These are phyloP conservation scores for Syngnathus typhle DNA, from an alignment of 2,113 vertebrate species.

Conservation along the genomic window DNA sequence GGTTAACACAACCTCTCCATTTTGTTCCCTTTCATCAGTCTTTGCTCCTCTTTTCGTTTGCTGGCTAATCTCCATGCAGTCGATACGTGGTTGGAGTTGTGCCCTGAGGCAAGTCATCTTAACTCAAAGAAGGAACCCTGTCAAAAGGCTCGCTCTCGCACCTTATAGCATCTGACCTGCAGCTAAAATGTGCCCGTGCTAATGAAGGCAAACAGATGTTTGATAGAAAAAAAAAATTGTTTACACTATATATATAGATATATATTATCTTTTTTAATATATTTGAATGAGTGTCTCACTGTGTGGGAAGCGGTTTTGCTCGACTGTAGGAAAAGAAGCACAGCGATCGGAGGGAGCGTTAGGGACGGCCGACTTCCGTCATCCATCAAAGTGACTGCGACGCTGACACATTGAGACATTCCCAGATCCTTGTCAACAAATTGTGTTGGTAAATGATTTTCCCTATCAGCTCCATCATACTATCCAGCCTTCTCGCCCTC, in stretches of 20 bases:
- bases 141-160: slow-evolving; percentile 32
- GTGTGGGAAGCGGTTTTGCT: slow-evolving; percentile 14
- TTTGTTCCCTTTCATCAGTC: background rate
- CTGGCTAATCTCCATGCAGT: slow-evolving; percentile 13
- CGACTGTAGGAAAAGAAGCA: slow-evolving; percentile 24
- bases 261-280: too few relatives aligned
- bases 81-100: slow-evolving; percentile 9
- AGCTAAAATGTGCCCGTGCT: background rate
- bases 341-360: slow-evolving; percentile 36
- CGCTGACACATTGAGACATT: slow-evolving; percentile 65
- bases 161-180: slow-evolving; percentile 13
- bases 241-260: too few relatives aligned
- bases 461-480: slow-evolving; percentile 69
- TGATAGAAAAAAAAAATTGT: too few relatives aligned
- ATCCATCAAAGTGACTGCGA: slow-evolving; percentile 68
- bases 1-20: background rate
- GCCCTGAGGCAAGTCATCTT: slow-evolving; percentile 24
- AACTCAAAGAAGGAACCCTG: slow-evolving; percentile 35
- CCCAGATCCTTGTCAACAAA: slow-evolving; percentile 72
- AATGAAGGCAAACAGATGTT: background rate
- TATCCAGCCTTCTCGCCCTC: slow-evolving; percentile 32
- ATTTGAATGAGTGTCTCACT: background rate
- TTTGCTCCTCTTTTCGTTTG: background rate
- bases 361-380: slow-evolving; percentile 57
- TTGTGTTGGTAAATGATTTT: slow-evolving; percentile 71